Evolutionary conservation across 2,888 invertebrate genomes (phyloP), one percentile per base, ranked within the genome.

Genomic region (Operophtera brumata): DNA sequence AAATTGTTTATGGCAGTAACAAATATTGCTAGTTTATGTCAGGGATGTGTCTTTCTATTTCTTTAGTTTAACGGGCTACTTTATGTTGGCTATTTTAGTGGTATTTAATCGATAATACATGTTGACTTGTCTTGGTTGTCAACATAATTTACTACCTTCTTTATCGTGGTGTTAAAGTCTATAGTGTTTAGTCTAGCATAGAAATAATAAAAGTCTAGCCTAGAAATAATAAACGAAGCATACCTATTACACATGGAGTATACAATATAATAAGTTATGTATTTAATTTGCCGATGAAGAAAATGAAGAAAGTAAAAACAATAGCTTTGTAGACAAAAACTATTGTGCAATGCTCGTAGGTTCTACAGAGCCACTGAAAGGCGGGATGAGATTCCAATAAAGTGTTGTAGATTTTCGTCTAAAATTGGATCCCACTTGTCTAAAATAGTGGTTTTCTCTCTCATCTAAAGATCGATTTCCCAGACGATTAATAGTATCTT

Each of bases 1-100:
- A 78, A 77, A 74, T 72, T 65, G 66, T 80, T 83, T 83, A 82
- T 70, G 76, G 67, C 66, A 69, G 73, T 69, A 73, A 79, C 81
- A 80, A 83, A 81, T 79, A 78, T 73, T 64, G 69, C 61, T 58
- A 64, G 71, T 78, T 78, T 75, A 78, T 78, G 72, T 69, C 70
- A 70, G 70, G 70, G 69, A 69, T 75, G 70, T 63, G 60, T 66
- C 63, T 71, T 71, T 73, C 71, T 67, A 67, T 73, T 70, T 71
- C 71, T 64, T 67, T 64, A 67, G 64, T 60, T 65, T 75, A 69
- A 70, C 66, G 67, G 65, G 57, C 63, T 48, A 14, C 48, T 57
- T 57, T 57, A 57, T 53, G 52, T 48, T 52, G 44, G 45, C 57
- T 49, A 49, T 57, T n/a, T 73, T 73, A 75, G 60, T 60, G 68